Evolutionary conservation across 2,113 vertebrate genomes (phyloP), one percentile per base, ranked within the genome.

Genomic region (Dendropsophus ebraccatus): DNA sequence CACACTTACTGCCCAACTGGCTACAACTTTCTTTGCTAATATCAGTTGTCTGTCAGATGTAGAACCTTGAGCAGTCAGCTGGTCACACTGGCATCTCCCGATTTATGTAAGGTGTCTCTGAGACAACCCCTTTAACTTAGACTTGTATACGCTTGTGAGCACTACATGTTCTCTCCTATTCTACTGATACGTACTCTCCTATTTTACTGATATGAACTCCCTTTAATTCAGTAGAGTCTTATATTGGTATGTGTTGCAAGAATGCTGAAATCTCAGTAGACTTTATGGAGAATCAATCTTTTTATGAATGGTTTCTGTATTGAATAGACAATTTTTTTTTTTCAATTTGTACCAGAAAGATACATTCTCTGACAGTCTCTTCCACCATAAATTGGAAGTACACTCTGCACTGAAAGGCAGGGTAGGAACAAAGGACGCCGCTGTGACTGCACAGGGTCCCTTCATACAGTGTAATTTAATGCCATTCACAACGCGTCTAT

Each of bases 381-480:
- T 47, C n/a, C 54, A 35, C 37, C 35, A 45, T 62, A 81, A 58
- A 79, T 79, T 79, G 52, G 52, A 79, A 79, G 76, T 37, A 79
- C 37, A 30, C 37, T 28, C 35, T 81, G 78, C 78, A 17, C 78
- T 47, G 56, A 81, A 65, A 47, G 13, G 56, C 37, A 47, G 78
- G 58, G n/a, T n/a, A 81, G 41, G 78, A 81, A 81, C 78, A 62
- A 81, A 65, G 25, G 56, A 30, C 60, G 16, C 37, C 28, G 78
- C 78, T 81, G 56, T 25, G 78, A 47, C 28, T 45, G 78, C 54
- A 65, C 56, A 28, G 56, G 11, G n/a, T 37, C 56, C 23, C 60
- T 81, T 65, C 37, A 47, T 62, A 65, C 47, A 47, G 60, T 81
- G 56, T 81, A 28, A 81, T 81, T 81, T 81, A 62, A 47, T 28